Evolutionary conservation across 2,113 vertebrate genomes (phyloP).

Genomic region (Hirundichthys speculiger): DNA sequence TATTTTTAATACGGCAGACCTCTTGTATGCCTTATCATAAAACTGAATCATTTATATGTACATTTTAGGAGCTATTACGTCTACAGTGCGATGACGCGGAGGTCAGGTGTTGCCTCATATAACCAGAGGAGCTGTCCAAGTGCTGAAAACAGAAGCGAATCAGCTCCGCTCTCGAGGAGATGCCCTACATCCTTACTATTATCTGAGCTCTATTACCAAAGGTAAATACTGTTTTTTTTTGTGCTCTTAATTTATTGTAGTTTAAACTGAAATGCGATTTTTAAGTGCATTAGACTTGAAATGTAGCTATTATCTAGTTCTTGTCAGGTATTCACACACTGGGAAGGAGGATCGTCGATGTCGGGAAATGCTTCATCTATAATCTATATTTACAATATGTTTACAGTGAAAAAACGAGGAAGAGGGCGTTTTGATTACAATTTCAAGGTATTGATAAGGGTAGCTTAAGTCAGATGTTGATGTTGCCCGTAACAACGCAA

Average conservation of each 20-base stretch:
- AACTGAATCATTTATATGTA: conserved; percentile 74
- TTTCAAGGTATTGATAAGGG: conserved; percentile 2
- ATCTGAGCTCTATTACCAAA: conserved; percentile 76
- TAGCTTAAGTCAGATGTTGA: conserved; percentile 54
- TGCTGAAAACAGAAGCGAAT: conserved; percentile 77
- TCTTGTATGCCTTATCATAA: conserved; percentile 58
- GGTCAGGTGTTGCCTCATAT: conserved; percentile 83
- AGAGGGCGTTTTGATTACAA: not conserved
- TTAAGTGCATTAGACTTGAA: not conserved
- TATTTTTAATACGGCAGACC: conserved; percentile 59
- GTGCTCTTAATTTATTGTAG: not conserved
- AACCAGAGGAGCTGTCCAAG: conserved; percentile 86
- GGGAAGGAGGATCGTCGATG: not conserved
- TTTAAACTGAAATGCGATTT: not conserved
- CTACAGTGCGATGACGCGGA: conserved; percentile 75
- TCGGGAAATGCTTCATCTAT: conserved; percentile 4
- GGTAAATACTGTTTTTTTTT: conserved; percentile 73
- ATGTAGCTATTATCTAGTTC: not conserved
- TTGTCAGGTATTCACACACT: not conserved
- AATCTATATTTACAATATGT: not conserved
- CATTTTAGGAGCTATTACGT: conserved; percentile 70
- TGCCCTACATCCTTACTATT: conserved; percentile 73
- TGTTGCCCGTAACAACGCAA: conserved; percentile 77
- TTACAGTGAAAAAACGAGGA: not conserved
- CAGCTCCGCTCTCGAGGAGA: conserved; percentile 70